Conservation (phyloP, 2,888 invertebrate species). For the Lagria hirta region DNA sequence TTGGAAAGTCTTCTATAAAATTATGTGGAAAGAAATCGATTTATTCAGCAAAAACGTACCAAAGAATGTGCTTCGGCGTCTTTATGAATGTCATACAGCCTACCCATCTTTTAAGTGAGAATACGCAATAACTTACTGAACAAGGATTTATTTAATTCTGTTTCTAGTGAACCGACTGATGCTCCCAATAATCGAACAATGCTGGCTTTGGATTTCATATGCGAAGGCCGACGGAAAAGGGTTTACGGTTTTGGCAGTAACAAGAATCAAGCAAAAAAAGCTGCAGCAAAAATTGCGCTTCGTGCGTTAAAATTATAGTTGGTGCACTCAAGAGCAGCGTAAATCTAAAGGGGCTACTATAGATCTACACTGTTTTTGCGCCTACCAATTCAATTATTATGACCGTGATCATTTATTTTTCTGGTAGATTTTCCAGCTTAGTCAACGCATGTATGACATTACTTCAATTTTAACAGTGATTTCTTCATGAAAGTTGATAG, state of each 20-base stretch:
- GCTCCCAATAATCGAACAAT: slow-evolving; percentile 55
- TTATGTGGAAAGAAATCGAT: slow-evolving; percentile 86
- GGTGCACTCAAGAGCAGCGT: too few species aligned
- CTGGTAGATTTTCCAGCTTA: too few species aligned
- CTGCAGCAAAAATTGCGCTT: slow-evolving; percentile 78
- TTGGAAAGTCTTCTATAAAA: slow-evolving; percentile 80
- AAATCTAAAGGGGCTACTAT: too few species aligned
- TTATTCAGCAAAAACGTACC: slow-evolving; percentile 81
- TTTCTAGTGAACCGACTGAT: slow-evolving; percentile 34
- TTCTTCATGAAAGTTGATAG: too few species aligned
- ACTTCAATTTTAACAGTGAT: too few species aligned
- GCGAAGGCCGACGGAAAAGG: slow-evolving; percentile 59
- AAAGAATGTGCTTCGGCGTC: slow-evolving; percentile 83
- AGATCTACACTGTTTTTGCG: too few species aligned
- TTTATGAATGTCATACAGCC: slow-evolving; percentile 80
- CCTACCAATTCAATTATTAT: too few species aligned
- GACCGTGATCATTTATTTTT: too few species aligned
- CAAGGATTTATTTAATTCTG: slow-evolving; percentile 3
- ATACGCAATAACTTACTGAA: not conserved
- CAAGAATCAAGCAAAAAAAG: slow-evolving; percentile 70
- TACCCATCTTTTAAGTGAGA: too few species aligned
- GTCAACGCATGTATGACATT: too few species aligned
- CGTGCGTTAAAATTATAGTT: slow-evolving; percentile 51
- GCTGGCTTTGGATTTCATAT: slow-evolving; percentile 64
- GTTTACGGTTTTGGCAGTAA: slow-evolving; percentile 74